phyloP scores from a whole-genome alignment of 2,888 invertebrate genomes.

The Pseudococcus longispinus region DNA sequence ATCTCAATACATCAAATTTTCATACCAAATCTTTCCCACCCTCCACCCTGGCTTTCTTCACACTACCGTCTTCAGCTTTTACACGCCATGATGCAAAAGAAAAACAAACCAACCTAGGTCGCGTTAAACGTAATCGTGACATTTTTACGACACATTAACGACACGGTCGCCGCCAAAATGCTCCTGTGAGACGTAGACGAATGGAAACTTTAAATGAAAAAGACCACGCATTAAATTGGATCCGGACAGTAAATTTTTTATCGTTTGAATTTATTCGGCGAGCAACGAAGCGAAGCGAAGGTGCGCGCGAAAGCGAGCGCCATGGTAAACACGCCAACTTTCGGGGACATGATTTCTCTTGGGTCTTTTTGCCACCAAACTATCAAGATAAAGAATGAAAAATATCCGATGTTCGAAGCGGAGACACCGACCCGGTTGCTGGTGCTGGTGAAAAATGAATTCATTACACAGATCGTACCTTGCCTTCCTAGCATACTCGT shows the following conservation, averaged over 20 bases:
- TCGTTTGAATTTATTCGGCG: neutral
- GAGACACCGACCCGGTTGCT: neutral
- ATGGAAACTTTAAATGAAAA: conserved; percentile 11
- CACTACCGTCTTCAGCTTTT: neutral
- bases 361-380: conserved; percentile 1
- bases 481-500: too few species aligned
- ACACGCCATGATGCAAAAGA: neutral
- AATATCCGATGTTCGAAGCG: neutral
- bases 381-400: conserved; percentile 6
- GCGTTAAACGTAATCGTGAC: neutral
- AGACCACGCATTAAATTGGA: conserved; percentile 18
- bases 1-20: too few species aligned
- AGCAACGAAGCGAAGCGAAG: neutral
- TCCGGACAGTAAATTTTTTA: conserved; percentile 1
- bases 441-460: neutral
- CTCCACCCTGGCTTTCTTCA: neutral
- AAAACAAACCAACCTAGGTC: neutral
- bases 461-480: neutral
- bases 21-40: neutral
- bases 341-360: neutral
- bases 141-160: conserved; percentile 16
- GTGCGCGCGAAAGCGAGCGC: neutral
- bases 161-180: neutral
- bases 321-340: neutral
- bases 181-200: neutral